Percentiles rank a stretch among this genome's conserved stretches.
These are phyloP conservation scores for Colius striatus DNA, from an alignment of 2,113 vertebrate genomes.

Conservation along the genomic window DNA sequence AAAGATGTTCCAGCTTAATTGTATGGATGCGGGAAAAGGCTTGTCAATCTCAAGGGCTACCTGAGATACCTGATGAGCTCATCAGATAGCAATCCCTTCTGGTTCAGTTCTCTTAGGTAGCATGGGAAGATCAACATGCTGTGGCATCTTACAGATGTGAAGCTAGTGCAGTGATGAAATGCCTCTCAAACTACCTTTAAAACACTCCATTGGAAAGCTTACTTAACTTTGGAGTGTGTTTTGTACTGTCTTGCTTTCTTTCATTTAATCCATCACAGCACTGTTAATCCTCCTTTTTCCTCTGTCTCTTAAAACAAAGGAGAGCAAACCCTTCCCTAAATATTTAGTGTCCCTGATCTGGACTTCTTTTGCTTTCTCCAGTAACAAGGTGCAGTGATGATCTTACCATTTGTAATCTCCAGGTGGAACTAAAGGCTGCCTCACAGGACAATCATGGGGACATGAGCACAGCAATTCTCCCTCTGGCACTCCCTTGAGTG, in stretches of 20 bases:
- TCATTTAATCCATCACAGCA: background rate
- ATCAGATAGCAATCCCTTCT: background rate
- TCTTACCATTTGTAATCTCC: background rate
- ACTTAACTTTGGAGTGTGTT: background rate
- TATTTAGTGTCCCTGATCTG: background rate
- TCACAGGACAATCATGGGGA: background rate
- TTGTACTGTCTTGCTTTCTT: background rate
- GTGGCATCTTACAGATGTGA: background rate
- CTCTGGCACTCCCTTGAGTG: rapidly evolving
- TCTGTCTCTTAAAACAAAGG: background rate
- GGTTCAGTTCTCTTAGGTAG: background rate
- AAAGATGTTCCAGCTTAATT: background rate
- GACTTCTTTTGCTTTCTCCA: background rate
- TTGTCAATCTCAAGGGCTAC: background rate
- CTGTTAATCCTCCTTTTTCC: background rate
- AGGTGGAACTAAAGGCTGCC: background rate
- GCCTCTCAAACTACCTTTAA: conserved; percentile 2
- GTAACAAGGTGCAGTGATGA: background rate
- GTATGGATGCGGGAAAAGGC: background rate
- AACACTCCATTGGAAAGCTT: conserved; percentile 5
- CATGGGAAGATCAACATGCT: background rate
- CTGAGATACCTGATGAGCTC: background rate
- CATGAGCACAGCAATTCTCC: background rate
- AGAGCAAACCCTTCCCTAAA: background rate
- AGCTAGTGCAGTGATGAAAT: background rate